Evolutionary conservation across 1,140 invertebrate genomes (phyloP).

Genomic region (Meloidogyne hapla): DNA sequence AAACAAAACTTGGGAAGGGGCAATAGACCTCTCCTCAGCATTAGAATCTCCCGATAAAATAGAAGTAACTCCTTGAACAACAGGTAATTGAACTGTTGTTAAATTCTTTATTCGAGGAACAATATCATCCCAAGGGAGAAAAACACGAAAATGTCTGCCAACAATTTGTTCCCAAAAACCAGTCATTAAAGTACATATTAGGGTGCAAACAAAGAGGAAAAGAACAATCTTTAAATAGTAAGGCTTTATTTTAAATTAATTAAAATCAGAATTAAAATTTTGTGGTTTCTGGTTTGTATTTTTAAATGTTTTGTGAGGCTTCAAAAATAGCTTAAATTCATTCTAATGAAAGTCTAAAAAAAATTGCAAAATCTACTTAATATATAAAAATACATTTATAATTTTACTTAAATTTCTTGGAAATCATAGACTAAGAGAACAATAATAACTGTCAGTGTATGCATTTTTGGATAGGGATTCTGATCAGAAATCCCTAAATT

Average conservation of each 20-base stretch:
- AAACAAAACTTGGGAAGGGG: constrained; percentile 69
- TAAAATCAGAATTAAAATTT: constrained; percentile 7
- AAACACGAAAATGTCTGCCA: constrained; percentile 79
- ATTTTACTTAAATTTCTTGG: too few relatives aligned
- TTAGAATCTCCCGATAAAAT: not conserved
- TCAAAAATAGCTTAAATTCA: too few relatives aligned
- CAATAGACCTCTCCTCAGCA: not conserved
- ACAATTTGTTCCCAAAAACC: constrained; percentile 86
- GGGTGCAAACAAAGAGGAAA: constrained; percentile 92
- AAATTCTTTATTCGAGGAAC: constrained; percentile 70
- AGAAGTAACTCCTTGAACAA: constrained; percentile 1
- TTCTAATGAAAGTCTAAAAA: too few relatives aligned
- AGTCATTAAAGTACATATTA: constrained; percentile 89
- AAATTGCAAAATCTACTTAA: too few relatives aligned
- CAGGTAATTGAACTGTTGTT: constrained; percentile 14
- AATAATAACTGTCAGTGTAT: too few relatives aligned
- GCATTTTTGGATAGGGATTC: too few relatives aligned
- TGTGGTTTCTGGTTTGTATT: constrained; percentile 1
- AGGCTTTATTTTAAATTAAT: too few relatives aligned
- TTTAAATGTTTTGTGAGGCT: too few relatives aligned
- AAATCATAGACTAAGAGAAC: too few relatives aligned
- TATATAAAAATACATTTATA: too few relatives aligned
- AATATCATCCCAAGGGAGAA: constrained; percentile 89
- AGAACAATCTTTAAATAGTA: constrained; percentile 85
- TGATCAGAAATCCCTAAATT: too few relatives aligned